Conservation (phyloP, 2,888 invertebrate genomes). For the Aplocera efformata region DNA sequence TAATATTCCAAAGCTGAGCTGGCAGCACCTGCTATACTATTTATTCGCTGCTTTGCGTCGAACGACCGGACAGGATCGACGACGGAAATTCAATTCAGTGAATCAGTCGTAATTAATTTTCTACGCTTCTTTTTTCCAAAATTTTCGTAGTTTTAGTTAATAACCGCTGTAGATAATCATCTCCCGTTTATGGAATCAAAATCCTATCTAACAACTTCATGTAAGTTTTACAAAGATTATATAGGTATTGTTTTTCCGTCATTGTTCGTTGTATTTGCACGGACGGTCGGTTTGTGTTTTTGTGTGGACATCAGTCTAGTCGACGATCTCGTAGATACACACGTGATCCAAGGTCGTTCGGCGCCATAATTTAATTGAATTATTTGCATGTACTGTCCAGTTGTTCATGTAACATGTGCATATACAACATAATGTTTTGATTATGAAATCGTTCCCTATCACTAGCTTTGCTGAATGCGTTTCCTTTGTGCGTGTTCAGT, state of each 20-base stretch:
- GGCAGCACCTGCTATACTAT: too few species aligned
- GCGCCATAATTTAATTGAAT: conserved; percentile 37
- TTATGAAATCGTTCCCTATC: conserved; percentile 47
- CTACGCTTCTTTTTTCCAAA: neutral
- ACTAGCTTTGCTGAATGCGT: conserved; percentile 28
- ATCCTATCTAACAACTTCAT: conserved; percentile 3
- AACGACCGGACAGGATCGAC: too few species aligned
- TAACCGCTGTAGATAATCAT: neutral
- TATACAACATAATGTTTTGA: conserved; percentile 44
- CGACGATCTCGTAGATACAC: conserved; percentile 51
- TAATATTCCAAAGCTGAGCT: too few species aligned
- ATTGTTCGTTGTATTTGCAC: conserved; percentile 29
- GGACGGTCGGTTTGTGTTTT: conserved; percentile 30
- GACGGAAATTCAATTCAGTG: neutral
- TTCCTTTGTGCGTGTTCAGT: conserved; percentile 36
- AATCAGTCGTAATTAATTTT: neutral
- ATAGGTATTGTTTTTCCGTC: conserved; percentile 12
- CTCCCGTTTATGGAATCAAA: neutral
- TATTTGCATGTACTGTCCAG: conserved; percentile 22
- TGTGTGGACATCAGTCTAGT: conserved; percentile 42
- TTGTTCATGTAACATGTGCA: conserved; percentile 2
- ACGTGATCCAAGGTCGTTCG: conserved; percentile 57
- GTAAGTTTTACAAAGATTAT: conserved; percentile 16
- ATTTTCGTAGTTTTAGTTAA: conserved; percentile 11
- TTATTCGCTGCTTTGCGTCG: too few species aligned